Evolutionary conservation across 2,797 vertebrate genomes (phyloP), one percentile per base, ranked within the genome.

Genomic region (Argentina silus): DNA sequence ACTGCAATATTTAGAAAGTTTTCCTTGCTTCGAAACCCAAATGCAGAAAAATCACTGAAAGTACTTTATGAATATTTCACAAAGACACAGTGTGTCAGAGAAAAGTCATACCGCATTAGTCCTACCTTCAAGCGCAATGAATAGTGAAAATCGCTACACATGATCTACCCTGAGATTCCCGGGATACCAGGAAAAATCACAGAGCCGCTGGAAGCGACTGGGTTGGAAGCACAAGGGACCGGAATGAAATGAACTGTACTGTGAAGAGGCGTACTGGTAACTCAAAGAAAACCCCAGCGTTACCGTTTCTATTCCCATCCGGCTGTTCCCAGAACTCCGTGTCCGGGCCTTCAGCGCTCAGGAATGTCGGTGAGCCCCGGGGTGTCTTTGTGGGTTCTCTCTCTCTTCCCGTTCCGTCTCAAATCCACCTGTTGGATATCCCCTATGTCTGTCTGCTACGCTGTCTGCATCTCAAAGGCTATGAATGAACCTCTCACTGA

Each of bases 381-480:
- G 77, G 73, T n/a, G 76, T 81, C 80, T 80, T 79, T 68, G 69
- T 21, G 56, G 85, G 71, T 67, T 65, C 78, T 60, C 67, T 73
- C 74, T 80, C 17, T 61, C 59, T 83, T 81, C 75, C 66, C 15
- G 42, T 79, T 84, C 81, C 67, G 61, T 83, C 81, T 86, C 80
- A 67, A 73, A 77, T 86, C 72, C 83, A 88, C 86, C 85, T 89
- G 83, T 80, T 79, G 80, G 45, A 83, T 67, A 61, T 74, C 83
- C 71, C 36, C 73, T 70, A 64, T 51, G 50, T 42, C 8, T 42
- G 14, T 27, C 48, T 3, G 67, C 67, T 45, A 67, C 21, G 1
- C 75, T 61, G 10, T 15, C 65, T 73, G 64, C 74, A 78, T 80
- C 51, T 61, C 42, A 84, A 78, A 66, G 70, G 72, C 64, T 57